phyloP scores from a whole-genome alignment of 2,888 invertebrate species.

The Netelia fuscicornis region DNA sequence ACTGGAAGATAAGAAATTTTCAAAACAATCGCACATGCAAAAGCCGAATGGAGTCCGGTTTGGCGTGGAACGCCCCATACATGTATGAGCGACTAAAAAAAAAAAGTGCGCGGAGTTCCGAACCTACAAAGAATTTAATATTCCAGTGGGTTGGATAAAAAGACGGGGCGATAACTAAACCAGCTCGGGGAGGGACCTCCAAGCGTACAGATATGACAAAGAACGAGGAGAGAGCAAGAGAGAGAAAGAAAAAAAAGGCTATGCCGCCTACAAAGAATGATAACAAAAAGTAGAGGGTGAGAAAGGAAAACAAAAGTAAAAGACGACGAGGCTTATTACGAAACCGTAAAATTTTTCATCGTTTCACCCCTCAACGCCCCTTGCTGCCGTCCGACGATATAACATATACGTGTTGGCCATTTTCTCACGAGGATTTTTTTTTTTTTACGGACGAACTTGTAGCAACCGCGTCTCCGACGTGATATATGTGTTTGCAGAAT shows the following conservation, averaged over 20 bases:
- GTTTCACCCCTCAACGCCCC: background rate
- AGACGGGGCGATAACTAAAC: slow-evolving; percentile 55
- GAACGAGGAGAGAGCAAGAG: background rate
- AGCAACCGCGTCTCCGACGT: no score
- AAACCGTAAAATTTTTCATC: slow-evolving; percentile 29
- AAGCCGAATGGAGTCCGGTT: no score
- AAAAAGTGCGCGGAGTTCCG: slow-evolving; percentile 18
- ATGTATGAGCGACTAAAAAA: background rate
- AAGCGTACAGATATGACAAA: background rate
- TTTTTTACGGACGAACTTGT: no score
- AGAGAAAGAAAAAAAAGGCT: background rate
- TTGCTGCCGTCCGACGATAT: background rate
- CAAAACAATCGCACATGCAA: no score
- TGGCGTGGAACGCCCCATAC: no score
- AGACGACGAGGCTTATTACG: slow-evolving; percentile 37
- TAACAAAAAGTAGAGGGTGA: background rate
- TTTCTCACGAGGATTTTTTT: no score
- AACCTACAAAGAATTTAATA: slow-evolving; percentile 57
- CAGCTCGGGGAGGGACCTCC: slow-evolving; percentile 27
- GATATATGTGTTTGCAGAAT: no score
- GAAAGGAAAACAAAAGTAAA: slow-evolving; percentile 2
- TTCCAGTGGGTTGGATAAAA: slow-evolving; percentile 48
- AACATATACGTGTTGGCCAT: background rate
- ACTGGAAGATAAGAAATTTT: no score
- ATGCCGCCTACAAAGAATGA: slow-evolving; percentile 19